phyloP scores from a whole-genome alignment of 2,797 vertebrate species.

The Sibirionetta formosa region DNA sequence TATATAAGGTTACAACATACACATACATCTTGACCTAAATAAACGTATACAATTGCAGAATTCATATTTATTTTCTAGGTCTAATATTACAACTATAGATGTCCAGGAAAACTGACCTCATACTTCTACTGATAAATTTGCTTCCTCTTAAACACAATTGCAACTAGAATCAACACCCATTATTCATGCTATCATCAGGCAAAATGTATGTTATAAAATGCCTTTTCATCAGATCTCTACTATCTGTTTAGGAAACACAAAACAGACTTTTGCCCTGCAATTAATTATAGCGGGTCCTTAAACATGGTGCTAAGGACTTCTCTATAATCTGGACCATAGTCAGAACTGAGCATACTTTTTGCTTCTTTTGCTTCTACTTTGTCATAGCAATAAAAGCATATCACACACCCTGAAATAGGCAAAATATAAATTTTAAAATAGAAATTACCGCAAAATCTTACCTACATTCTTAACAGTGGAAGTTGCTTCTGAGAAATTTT shows the following conservation, averaged over 20 bases:
- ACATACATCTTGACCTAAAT: neutral
- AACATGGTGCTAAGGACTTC: neutral
- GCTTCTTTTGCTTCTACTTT: neutral
- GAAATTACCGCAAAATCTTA: neutral
- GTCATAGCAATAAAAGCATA: neutral
- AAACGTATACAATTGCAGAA: neutral
- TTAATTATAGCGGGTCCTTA: neutral
- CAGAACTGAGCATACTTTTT: neutral
- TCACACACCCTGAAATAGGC: neutral
- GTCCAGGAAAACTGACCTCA: neutral
- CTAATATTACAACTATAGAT: neutral
- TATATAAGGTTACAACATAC: neutral
- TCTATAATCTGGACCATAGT: neutral
- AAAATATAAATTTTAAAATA: neutral
- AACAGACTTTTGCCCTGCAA: neutral
- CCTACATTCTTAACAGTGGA: neutral
- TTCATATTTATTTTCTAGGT: neutral
- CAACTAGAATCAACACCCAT: slow-evolving; percentile 16
- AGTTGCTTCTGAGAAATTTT: neutral
- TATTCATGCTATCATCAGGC: neutral
- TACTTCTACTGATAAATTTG: neutral
- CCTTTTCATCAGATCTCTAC: neutral
- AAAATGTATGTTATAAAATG: neutral
- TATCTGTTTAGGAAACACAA: neutral
- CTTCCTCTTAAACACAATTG: slow-evolving; percentile 14